Evolutionary conservation across 92 coral and sea anemone genomes (phyloP).

Genomic region (Nematostella vectensis): DNA sequence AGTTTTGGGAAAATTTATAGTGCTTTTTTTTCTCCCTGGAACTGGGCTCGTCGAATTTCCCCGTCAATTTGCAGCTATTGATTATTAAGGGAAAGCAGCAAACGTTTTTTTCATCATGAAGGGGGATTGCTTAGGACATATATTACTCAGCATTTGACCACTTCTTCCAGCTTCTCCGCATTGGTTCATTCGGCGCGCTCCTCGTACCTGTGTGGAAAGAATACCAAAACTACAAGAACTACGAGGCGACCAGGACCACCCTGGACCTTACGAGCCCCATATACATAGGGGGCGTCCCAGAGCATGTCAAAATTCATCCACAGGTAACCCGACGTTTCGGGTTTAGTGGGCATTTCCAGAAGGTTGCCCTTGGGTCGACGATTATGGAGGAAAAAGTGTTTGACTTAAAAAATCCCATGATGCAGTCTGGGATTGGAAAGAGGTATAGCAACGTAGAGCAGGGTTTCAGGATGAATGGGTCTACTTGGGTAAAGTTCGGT

Average conservation of each 20-base stretch:
- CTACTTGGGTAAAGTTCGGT: constrained; percentile 76
- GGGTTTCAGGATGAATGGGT: constrained; percentile 62
- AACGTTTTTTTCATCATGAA: too few relatives aligned
- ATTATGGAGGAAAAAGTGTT: constrained; percentile 5
- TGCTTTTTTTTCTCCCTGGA: too few relatives aligned
- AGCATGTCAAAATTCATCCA: constrained; percentile 41
- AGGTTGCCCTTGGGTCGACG: constrained; percentile 25
- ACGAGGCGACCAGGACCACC: neutral
- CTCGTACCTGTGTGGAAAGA: constrained; percentile 38
- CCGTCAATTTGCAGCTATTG: too few relatives aligned
- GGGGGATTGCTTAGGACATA: too few relatives aligned
- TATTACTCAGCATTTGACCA: too few relatives aligned
- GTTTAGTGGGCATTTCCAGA: constrained; percentile 53
- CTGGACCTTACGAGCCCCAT: constrained; percentile 44
- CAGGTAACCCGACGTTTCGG: constrained; percentile 44
- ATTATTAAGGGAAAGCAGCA: too few relatives aligned
- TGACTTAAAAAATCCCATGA: constrained; percentile 35
- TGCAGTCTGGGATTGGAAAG: constrained; percentile 10
- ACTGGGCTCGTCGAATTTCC: too few relatives aligned
- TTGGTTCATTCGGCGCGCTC: constrained; percentile 49
- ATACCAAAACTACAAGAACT: constrained; percentile 38
- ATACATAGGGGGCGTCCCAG: constrained; percentile 75
- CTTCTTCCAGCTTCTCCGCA: constrained; percentile 65
- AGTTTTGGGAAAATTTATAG: too few relatives aligned
- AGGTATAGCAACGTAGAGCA: constrained; percentile 42